Percentiles rank a stretch among this genome's conserved stretches.
Evolutionary conservation across 2,113 vertebrate genomes (phyloP).

Genomic region (Melozone crissalis): DNA sequence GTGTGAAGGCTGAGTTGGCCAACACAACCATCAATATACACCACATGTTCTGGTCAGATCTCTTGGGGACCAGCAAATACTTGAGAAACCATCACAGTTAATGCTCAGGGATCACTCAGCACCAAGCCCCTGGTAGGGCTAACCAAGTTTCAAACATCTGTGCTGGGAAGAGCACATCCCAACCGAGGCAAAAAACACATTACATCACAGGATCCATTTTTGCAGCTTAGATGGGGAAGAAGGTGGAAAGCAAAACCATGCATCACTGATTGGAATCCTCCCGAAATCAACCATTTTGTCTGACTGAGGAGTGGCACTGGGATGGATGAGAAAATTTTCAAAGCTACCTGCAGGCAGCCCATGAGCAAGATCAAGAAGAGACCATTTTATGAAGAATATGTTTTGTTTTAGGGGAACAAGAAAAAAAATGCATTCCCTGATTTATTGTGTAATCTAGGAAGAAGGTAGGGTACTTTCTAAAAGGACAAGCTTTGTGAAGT

Average conservation of each 20-base stretch:
- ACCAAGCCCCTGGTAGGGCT: background rate
- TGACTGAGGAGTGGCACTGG: rapidly evolving
- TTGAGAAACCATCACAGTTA: background rate
- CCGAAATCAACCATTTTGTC: background rate
- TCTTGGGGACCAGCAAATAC: background rate
- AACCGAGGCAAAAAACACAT: background rate
- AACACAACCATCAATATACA: background rate
- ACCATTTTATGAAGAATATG: background rate
- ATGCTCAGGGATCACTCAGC: background rate
- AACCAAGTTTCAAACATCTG: background rate
- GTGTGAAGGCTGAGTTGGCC: background rate
- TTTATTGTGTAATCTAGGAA: background rate
- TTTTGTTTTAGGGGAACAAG: background rate
- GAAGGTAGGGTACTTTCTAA: background rate
- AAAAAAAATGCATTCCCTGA: background rate
- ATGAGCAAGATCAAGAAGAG: background rate
- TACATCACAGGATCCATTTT: background rate
- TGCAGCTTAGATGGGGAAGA: background rate
- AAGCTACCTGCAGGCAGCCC: background rate
- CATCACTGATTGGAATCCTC: background rate
- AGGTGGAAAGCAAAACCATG: background rate
- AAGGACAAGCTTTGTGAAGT: background rate
- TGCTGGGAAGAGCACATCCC: background rate
- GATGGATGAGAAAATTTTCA: background rate
- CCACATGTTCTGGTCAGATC: background rate